These are phyloP conservation scores for Numenius phaeopus DNA, from an alignment of 2,797 vertebrate genomes.

Conservation along the genomic window DNA sequence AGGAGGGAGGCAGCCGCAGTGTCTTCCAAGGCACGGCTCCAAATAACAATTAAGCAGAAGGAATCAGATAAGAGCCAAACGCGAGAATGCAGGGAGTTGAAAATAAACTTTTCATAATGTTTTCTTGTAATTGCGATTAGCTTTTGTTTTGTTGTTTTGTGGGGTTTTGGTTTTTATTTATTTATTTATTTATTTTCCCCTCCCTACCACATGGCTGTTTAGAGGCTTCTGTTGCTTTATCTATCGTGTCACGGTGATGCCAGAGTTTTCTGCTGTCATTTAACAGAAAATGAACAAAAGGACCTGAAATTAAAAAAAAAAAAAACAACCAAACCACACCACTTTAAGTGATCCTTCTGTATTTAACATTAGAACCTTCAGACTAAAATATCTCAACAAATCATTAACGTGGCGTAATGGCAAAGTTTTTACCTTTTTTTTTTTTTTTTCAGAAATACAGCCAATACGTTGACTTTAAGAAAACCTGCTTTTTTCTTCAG, in stretches of 20 bases:
- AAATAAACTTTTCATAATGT: conserved; percentile 59
- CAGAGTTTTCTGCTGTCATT: conserved; percentile 3
- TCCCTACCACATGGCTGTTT: neutral
- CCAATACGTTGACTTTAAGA: neutral
- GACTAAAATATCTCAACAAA: neutral
- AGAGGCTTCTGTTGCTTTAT: conserved; percentile 29
- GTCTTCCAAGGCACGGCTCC: conserved; percentile 62
- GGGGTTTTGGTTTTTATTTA: neutral
- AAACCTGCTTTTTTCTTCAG: neutral
- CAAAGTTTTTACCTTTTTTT: neutral
- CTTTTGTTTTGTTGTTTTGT: neutral
- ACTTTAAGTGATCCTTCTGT: neutral
- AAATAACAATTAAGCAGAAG: conserved; percentile 71
- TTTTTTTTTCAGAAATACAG: neutral
- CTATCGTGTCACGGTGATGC: neutral
- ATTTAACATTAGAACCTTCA: neutral
- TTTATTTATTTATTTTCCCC: neutral
- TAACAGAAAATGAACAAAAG: neutral
- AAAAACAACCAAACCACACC: neutral
- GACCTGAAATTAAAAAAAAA: neutral
- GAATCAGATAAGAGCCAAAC: conserved; percentile 61
- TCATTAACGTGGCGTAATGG: neutral
- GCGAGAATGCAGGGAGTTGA: conserved; percentile 60
- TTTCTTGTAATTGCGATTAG: conserved; percentile 64
- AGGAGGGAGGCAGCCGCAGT: conserved; percentile 28